phyloP scores from a whole-genome alignment of 1,140 invertebrate genomes.

The Oedothorax gibbosus region DNA sequence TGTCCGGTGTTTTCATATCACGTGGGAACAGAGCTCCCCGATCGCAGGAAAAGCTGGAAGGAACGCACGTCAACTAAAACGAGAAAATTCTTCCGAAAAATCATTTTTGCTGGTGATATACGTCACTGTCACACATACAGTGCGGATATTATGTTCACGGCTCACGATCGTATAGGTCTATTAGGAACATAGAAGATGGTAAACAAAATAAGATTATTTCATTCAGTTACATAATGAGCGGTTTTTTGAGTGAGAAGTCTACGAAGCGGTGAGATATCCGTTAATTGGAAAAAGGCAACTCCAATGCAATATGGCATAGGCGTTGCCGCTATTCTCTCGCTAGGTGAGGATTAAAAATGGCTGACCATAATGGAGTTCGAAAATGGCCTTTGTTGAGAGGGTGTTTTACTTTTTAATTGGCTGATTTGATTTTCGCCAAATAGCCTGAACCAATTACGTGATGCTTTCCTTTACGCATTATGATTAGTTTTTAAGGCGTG shows the following conservation, averaged over 20 bases:
- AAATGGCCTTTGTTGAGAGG: constrained; percentile 19
- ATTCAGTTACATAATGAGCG: constrained; percentile 31
- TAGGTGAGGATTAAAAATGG: constrained; percentile 8
- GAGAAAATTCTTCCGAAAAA: too few relatives aligned
- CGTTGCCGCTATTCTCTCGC: constrained; percentile 16
- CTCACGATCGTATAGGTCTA: constrained; percentile 29
- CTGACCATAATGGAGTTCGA: constrained; percentile 15
- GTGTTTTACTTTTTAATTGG: constrained; percentile 25
- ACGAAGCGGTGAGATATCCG: constrained; percentile 28
- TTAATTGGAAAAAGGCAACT: constrained; percentile 39
- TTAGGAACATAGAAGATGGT: constrained; percentile 2
- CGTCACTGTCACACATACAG: not conserved
- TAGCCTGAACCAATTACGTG: constrained; percentile 3
- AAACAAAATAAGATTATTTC: constrained; percentile 14
- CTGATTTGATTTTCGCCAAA: constrained; percentile 17
- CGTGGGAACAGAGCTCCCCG: too few relatives aligned
- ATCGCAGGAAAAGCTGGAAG: too few relatives aligned
- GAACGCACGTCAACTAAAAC: too few relatives aligned
- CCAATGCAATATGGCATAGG: constrained; percentile 3
- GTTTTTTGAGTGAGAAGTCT: constrained; percentile 11
- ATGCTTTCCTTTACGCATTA: constrained; percentile 9
- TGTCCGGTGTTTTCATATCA: too few relatives aligned
- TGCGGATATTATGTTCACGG: constrained; percentile 20
- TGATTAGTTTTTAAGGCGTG: constrained; percentile 30
- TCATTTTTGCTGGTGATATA: too few relatives aligned